Evolutionary conservation across 2,113 vertebrate species (phyloP).

Genomic region (Edolisoma coerulescens): DNA sequence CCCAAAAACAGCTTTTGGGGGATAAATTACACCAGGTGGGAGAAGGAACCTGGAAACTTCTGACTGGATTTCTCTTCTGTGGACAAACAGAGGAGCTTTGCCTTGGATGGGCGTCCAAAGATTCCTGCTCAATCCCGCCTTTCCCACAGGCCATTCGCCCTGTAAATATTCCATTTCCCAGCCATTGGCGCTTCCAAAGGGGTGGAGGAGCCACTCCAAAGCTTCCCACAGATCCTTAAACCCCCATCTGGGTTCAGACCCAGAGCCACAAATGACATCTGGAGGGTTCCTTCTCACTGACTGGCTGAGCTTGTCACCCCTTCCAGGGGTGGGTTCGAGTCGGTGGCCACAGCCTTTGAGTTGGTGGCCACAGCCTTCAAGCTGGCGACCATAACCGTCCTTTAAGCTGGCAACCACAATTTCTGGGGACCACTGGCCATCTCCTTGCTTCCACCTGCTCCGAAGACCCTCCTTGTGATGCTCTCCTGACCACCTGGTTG

Average conservation of each 20-base stretch:
- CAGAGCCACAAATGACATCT: rapidly evolving
- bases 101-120: rapidly evolving
- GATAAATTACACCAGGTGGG: not conserved
- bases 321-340: not conserved
- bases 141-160: not conserved
- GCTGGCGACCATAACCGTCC: not conserved
- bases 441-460: not conserved
- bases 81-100: not conserved
- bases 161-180: not conserved
- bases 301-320: not conserved
- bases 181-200: rapidly evolving
- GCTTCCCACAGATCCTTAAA: not conserved
- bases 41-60: not conserved
- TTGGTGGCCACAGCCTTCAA: no score
- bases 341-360: not conserved
- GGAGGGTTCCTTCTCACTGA: not conserved
- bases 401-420: not conserved
- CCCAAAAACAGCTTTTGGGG: not conserved
- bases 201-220: not conserved
- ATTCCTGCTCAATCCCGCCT: not conserved
- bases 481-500: not conserved
- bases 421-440: not conserved
- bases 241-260: not conserved
- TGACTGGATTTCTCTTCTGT: not conserved
- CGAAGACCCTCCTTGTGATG: not conserved